These are phyloP conservation scores for Augiades crinisus DNA, from an alignment of 2,888 invertebrate genomes.

Conservation along the genomic window DNA sequence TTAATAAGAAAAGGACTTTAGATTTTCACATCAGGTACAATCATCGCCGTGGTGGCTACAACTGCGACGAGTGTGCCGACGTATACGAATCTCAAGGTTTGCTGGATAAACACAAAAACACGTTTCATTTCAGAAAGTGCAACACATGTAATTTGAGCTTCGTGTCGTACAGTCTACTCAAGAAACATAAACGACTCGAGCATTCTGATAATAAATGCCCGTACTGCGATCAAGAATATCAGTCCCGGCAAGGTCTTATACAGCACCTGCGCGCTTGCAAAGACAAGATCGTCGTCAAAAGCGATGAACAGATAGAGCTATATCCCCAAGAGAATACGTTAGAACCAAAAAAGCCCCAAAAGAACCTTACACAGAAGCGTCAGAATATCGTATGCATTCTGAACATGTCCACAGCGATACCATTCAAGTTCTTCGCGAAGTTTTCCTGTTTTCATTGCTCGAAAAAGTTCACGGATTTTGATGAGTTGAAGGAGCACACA, in stretches of 20 bases:
- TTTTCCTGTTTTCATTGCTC: constrained; percentile 69
- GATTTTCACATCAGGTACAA: constrained; percentile 51
- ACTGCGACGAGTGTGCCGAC: constrained; percentile 50
- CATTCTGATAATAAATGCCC: constrained; percentile 58
- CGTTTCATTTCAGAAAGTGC: constrained; percentile 51
- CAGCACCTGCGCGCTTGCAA: constrained; percentile 59
- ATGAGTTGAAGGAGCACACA: constrained; percentile 60
- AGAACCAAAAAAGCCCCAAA: constrained; percentile 50
- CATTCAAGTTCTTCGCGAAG: constrained; percentile 66
- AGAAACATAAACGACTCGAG: constrained; percentile 51
- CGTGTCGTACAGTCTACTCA: constrained; percentile 43
- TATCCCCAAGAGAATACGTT: constrained; percentile 30
- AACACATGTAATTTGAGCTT: constrained; percentile 49
- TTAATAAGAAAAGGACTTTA: constrained; percentile 59
- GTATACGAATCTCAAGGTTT: constrained; percentile 42
- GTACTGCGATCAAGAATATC: constrained; percentile 57
- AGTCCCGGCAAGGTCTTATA: constrained; percentile 52
- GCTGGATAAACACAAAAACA: constrained; percentile 46
- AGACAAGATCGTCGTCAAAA: constrained; percentile 42
- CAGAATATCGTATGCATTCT: constrained; percentile 64
- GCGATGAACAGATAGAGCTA: constrained; percentile 26
- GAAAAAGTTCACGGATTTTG: constrained; percentile 58
- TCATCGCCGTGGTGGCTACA: constrained; percentile 51
- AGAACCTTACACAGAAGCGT: constrained; percentile 52
- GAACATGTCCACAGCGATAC: constrained; percentile 68